Conservation (phyloP, 2,113 vertebrate species). For the Megalops atlanticus region DNA sequence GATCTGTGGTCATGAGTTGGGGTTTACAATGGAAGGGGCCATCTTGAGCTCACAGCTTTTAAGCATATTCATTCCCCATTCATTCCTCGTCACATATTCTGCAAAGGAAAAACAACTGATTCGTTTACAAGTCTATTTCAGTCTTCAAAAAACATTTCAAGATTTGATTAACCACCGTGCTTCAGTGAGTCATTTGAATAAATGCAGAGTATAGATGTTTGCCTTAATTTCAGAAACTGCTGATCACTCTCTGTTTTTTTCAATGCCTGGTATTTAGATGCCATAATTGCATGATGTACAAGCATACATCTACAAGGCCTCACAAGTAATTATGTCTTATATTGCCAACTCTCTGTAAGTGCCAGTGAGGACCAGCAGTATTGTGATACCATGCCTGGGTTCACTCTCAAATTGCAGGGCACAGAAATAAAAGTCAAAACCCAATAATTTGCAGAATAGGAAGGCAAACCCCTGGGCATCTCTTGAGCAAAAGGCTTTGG, state of each 20-base stretch:
- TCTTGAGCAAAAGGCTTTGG: background rate
- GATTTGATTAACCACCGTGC: background rate
- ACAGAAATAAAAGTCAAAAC: conserved; percentile 44
- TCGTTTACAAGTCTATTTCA: background rate
- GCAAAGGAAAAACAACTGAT: background rate
- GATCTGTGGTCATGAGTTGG: too few species aligned
- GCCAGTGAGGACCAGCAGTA: conserved; percentile 51
- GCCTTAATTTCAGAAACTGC: conserved; percentile 40
- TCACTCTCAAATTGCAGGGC: conserved; percentile 39
- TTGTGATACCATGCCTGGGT: conserved; percentile 42
- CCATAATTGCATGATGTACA: conserved; percentile 67
- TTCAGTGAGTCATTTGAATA: conserved; percentile 29
- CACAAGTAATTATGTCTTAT: conserved; percentile 57
- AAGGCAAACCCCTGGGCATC: background rate
- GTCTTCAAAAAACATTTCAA: background rate
- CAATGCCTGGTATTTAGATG: conserved; percentile 57
- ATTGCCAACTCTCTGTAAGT: conserved; percentile 56
- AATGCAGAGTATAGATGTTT: conserved; percentile 38
- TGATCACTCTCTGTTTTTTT: conserved; percentile 42
- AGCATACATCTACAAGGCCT: conserved; percentile 57
- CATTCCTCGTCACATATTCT: too few species aligned
- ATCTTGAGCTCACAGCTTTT: background rate
- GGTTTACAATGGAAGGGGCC: too few species aligned
- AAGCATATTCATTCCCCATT: background rate
- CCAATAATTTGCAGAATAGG: conserved; percentile 19